A percentile compares a stretch with the other conserved stretches of the same genome.
phyloP scores from a whole-genome alignment of 2,113 vertebrate species.

The Triplophysa rosa region DNA sequence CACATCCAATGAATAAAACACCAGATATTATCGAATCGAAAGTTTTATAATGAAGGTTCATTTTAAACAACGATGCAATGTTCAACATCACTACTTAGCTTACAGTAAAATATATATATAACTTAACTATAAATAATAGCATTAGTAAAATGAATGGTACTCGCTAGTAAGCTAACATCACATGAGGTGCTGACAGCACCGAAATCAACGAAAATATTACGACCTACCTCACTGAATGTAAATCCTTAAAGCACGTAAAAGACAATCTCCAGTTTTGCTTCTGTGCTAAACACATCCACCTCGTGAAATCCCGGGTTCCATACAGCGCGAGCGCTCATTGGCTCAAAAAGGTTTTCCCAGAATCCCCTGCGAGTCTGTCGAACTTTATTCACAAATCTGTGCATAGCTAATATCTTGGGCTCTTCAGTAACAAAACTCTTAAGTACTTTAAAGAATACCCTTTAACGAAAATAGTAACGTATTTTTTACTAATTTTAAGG shows the following conservation, averaged over 20 bases:
- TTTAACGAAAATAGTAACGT: no score
- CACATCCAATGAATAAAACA: not conserved
- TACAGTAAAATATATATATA: no score
- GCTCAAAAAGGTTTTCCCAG: not conserved
- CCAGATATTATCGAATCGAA: no score
- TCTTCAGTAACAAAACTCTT: no score
- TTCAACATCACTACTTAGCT: not conserved
- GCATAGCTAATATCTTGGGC: no score
- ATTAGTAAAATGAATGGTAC: not conserved
- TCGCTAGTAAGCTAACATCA: slow-evolving; percentile 25
- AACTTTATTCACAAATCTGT: slow-evolving; percentile 48
- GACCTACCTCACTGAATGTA: not conserved
- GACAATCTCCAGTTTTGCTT: slow-evolving; percentile 1
- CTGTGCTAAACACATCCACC: slow-evolving; percentile 32
- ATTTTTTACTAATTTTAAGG: no score
- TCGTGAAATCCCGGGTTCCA: slow-evolving; percentile 44
- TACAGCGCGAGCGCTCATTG: slow-evolving; percentile 35
- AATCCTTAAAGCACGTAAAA: not conserved
- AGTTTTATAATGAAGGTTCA: no score
- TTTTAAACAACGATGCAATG: not conserved
- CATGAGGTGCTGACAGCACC: slow-evolving; percentile 9
- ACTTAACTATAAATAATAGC: not conserved
- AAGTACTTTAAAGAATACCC: no score
- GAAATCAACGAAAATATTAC: not conserved
- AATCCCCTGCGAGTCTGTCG: not conserved